Base-by-base conservation (phyloP, 2,113 vertebrate genomes). In the Spea bombifrons region DNA sequence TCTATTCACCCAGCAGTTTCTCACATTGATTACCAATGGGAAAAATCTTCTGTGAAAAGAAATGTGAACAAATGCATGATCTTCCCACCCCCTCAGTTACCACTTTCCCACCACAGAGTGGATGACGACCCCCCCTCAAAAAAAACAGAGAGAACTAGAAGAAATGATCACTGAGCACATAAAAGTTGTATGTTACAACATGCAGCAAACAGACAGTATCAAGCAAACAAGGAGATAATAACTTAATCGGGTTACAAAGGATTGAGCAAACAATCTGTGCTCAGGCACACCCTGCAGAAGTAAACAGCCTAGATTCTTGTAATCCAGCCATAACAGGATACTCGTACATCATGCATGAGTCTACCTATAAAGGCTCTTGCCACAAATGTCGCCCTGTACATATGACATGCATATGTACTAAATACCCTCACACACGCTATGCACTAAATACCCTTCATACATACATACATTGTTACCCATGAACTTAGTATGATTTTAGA, bases 1-100 rank as follows among this genome's bases (percentile, higher is more conserved):
- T 57, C 75, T n/a, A 57, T 76, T 76, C 75, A 57, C 6, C 16
- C 49, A 76, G 55, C 65, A 66, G 17, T 76, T 76, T 78, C 76
- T 78, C 76, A 78, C 76, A 78, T 71, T 69, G 68, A 71, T 78
- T 71, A 78, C 68, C 75, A 78, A 78, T 71, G 76, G 76, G 76
- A 78, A 78, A 78, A 65, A 64, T 78, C 67, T 9, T 5, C n/a
- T 7, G 13, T 71, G 76, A 78, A 78, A 64, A 78, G 76, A 7
- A 71, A 7, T 17, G 4, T 17, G 8, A 10, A 47, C 76, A 71
- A 46, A 71, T 52, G 76, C 59, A 45, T 64, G 30, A n/a, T 44
- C 68, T 61, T 61, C 48, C 76, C 76, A 17, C 68, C 76, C 47
- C 59, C 10, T 45, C 43, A 67, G 8, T 67, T 67, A 10, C 46